Evolutionary conservation across 2,797 vertebrate genomes (phyloP), one percentile per base, ranked within the genome.

Genomic region (Pangasius macronema): DNA sequence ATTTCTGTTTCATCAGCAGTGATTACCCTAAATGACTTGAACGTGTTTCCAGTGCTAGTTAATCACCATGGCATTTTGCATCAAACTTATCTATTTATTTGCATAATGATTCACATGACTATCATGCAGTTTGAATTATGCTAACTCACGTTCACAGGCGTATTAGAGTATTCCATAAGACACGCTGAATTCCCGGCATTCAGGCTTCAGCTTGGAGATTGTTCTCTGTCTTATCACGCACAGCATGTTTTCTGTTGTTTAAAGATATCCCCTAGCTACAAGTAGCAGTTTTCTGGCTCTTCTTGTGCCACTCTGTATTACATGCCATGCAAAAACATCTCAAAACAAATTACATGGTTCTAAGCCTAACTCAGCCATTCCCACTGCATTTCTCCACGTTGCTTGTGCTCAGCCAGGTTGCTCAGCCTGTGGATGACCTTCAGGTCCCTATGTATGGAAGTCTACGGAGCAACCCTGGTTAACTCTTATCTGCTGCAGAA

Each of bases 71-170:
- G 63, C 85, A 82, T 86, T 88, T 87, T 27, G 84, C 85, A 86
- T 75, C 72, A 89, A 83, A 73, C 85, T 3, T 33, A 81, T 87
- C 82, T 87, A 59, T 87, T 87, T 89, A 87, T 89, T 89, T 89
- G 87, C 87, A 83, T 89, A 90, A 91, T 83, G 68, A 90, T 86
- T 91, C 90, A 89, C 85, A 88, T 89, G 88, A 90, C 88, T 91
- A 89, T 92, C 90, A 91, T 86, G 85, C 91, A 89, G 92, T 92
- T 84, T 88, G 79, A 85, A 85, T 89, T 90, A 89, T 84, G 86
- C 83, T 91, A 90, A 91, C 80, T 88, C 76, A 87, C 91, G 88
- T 90, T 87, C 81, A 68, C 87, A 76, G 63, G 83, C 49, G 65
- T 84, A 82, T 89, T 82, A 85, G 51, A 84, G 57, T 49, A 46